These are phyloP conservation scores for Crypturellus undulatus DNA, from an alignment of 2,113 vertebrate species.

Conservation along the genomic window DNA sequence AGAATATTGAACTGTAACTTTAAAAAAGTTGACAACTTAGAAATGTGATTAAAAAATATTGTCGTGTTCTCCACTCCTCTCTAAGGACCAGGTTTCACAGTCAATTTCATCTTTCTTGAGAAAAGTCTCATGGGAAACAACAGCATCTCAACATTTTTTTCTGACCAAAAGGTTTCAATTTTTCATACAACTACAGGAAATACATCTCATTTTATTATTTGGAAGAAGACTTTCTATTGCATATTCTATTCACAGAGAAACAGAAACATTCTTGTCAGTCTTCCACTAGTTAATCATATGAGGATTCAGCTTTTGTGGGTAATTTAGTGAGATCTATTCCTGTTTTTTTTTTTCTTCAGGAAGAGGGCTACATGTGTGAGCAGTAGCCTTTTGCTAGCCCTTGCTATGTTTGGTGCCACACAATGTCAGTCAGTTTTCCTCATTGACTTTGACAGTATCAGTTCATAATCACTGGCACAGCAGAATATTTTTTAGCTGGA, in stretches of 20 bases:
- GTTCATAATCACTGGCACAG: not conserved
- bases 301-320: not conserved
- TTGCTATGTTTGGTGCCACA: not conserved
- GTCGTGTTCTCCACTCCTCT: not conserved
- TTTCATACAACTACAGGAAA: not conserved
- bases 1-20: not conserved
- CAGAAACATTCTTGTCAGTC: not conserved
- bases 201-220: not conserved
- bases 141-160: not conserved
- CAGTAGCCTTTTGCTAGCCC: not conserved
- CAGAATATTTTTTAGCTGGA: not conserved
- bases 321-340: not conserved
- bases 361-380: rapidly evolving
- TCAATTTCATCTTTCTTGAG: not conserved
- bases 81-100: not conserved
- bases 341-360: not conserved
- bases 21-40: not conserved
- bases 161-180: not conserved
- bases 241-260: not conserved
- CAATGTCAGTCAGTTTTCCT: not conserved
- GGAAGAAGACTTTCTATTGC: not conserved
- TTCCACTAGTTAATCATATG: not conserved
- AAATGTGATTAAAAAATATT: not conserved
- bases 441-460: not conserved
- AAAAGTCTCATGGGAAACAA: not conserved